Evolutionary conservation across 2,888 invertebrate species (phyloP), one percentile per base, ranked within the genome.

Genomic region (Amphiduros pacificus): DNA sequence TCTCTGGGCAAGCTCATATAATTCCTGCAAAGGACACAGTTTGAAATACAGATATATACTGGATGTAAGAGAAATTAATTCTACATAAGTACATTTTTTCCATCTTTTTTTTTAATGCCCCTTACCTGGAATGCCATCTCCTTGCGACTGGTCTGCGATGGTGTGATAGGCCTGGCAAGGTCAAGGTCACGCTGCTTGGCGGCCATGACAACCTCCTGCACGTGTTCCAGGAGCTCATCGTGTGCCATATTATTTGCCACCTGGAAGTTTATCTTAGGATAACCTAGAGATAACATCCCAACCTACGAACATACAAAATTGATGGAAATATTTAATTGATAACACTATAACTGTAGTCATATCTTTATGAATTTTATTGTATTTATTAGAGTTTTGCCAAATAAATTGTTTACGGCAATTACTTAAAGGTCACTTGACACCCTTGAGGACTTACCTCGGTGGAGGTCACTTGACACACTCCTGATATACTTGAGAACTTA

Each of bases 1-100:
- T 28, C 80, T 71, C 70, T 80, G 80, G 1, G 76, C 77, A 32
- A 78, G 62, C 64, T 80, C 80, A 67, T 74, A 75, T 48, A 79
- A 64, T 60, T 80, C 80, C 79, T 80, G 64, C 4, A 67, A 71
- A 44, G 4, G 26, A 24, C n/a, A 51, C 3, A 51, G 17, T 6
- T 44, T 17, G 36, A 20, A 20, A 44, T 44, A 20, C 36, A 20
- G n/a, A n/a, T 9, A 11, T 20, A 44, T 22, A 9, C 22, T 44
- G n/a, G 6, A 44, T 9, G n/a, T 44, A 17, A 44, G 6, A n/a
- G n/a, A n/a, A n/a, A n/a, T n/a, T n/a, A n/a, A n/a, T n/a, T n/a
- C n/a, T n/a, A n/a, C n/a, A n/a, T n/a, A n/a, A n/a, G n/a, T n/a
- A n/a, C n/a, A n/a, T n/a, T n/a, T n/a, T n/a, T n/a, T n/a, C n/a